Evolutionary conservation across 2,113 vertebrate genomes (phyloP).

Genomic region (Blennius ocellaris): DNA sequence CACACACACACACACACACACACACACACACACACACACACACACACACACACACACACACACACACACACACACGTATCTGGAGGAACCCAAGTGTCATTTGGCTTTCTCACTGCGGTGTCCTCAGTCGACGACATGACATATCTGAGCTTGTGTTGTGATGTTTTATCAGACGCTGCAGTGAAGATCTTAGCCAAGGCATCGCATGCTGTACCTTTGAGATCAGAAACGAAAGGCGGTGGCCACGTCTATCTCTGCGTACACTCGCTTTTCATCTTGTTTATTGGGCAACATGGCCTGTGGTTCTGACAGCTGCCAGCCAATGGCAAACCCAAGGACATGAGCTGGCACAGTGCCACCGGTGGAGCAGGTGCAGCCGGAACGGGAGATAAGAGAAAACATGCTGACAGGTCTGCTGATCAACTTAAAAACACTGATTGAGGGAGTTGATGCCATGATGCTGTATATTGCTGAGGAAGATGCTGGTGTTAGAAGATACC

Average conservation of each 20-base stretch:
- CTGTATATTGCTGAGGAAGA: conserved; percentile 23
- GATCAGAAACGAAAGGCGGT: conserved; percentile 20
- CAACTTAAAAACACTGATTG: conserved; percentile 62
- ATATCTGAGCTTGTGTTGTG: conserved; percentile 50
- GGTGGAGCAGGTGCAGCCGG: conserved; percentile 75
- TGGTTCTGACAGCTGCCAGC: conserved; percentile 39
- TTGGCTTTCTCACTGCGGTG: conserved; percentile 37
- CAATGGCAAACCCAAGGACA: conserved; percentile 38
- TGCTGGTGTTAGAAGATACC: not conserved
- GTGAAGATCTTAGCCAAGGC: not conserved
- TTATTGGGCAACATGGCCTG: conserved; percentile 51
- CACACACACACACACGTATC: conserved; percentile 48
- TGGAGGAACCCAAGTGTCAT: not conserved
- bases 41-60: conserved; percentile 30
- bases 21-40: not conserved
- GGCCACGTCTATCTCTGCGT: conserved; percentile 39
- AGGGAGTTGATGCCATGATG: conserved; percentile 16
- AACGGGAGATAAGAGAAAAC: conserved; percentile 57
- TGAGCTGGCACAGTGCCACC: conserved; percentile 60
- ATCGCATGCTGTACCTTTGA: conserved; percentile 12
- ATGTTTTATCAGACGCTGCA: conserved; percentile 41
- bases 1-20: conserved; percentile 2
- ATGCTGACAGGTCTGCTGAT: conserved; percentile 57
- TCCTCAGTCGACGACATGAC: conserved; percentile 2
- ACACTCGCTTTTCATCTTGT: conserved; percentile 59